These are phyloP conservation scores for Clarias platycephalus DNA, from an alignment of 2,797 vertebrate species.

Conservation along the genomic window DNA sequence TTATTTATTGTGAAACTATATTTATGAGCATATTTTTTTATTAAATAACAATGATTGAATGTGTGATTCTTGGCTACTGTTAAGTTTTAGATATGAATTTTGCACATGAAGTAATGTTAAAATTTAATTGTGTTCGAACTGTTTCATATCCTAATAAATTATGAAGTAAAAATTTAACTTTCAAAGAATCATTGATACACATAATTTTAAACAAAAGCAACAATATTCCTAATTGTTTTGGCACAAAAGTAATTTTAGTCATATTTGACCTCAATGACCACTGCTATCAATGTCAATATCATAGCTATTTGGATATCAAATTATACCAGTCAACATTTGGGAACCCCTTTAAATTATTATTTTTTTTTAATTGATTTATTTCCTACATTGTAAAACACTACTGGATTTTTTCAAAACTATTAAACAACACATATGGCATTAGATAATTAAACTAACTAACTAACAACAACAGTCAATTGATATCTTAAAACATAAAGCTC, in stretches of 20 bases:
- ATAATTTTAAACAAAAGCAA: background rate
- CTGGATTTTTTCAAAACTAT: no score
- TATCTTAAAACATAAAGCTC: no score
- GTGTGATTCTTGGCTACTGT: background rate
- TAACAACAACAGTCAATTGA: no score
- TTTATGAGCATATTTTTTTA: background rate
- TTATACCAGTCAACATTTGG: no score
- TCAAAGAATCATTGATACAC: background rate
- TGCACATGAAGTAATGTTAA: background rate
- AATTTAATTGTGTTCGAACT: background rate
- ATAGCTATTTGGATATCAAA: no score
- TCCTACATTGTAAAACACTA: no score
- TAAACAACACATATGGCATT: no score
- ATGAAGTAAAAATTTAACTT: background rate
- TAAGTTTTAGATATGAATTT: background rate
- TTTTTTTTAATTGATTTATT: no score
- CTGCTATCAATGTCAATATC: background rate
- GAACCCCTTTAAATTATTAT: no score
- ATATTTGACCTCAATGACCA: background rate
- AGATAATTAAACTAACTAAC: no score
- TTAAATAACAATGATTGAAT: background rate
- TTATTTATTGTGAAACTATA: background rate
- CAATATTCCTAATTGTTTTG: background rate
- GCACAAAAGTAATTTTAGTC: background rate
- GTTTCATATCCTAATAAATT: background rate